phyloP scores from a whole-genome alignment of 2,797 vertebrate genomes.

The Discoglossus pictus region DNA sequence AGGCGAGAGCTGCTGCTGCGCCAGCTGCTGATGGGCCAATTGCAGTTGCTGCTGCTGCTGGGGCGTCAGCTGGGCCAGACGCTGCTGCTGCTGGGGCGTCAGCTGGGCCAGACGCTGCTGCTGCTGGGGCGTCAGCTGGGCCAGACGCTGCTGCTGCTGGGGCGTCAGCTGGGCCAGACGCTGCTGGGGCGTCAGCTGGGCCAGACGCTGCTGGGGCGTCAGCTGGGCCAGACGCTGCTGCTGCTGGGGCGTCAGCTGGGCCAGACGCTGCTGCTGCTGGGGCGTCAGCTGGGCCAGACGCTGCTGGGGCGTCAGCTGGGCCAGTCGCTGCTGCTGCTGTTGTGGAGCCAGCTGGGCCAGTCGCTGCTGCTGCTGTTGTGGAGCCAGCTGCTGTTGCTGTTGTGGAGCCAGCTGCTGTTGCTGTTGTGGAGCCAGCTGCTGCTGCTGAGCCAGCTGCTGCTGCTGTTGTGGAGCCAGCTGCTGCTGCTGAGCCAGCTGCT shows the following conservation, averaged over 20 bases:
- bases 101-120: constrained; percentile 65
- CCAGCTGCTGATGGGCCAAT: constrained; percentile 33
- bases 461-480: constrained; percentile 67
- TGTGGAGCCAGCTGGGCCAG: constrained; percentile 15
- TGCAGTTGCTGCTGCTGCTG: constrained; percentile 59
- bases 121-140: no score
- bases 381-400: constrained; percentile 23
- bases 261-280: no score
- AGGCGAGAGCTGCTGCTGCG: constrained; percentile 51
- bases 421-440: constrained; percentile 69
- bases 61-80: no score
- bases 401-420: constrained; percentile 32
- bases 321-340: constrained; percentile 55
- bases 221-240: constrained; percentile 64
- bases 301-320: no score
- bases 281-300: no score
- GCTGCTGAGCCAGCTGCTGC: constrained; percentile 72
- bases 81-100: neutral
- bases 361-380: constrained; percentile 57
- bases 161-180: constrained; percentile 55
- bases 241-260: no score
- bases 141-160: constrained; percentile 72
- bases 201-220: constrained; percentile 53
- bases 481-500: constrained; percentile 39
- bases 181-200: constrained; percentile 70